phyloP scores from a whole-genome alignment of 2,888 invertebrate genomes.

The Apoda limacodes region DNA sequence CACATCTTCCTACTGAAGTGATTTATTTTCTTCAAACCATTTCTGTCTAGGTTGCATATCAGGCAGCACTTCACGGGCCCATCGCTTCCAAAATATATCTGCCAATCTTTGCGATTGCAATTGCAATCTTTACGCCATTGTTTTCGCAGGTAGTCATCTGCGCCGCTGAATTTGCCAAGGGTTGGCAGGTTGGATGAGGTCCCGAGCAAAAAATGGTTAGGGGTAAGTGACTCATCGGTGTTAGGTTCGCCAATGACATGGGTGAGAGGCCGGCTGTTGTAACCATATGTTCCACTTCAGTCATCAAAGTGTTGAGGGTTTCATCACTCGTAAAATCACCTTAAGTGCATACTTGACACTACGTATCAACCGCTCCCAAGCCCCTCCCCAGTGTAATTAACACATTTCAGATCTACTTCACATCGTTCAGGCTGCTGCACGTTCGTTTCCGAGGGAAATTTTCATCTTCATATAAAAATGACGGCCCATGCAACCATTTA shows the following conservation, averaged over 20 bases:
- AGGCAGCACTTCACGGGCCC: conserved; percentile 18
- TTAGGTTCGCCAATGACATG: conserved; percentile 17
- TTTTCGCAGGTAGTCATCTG: conserved; percentile 21
- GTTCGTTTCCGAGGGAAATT: too few species aligned
- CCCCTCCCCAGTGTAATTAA: too few species aligned
- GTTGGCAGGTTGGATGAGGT: conserved; percentile 13
- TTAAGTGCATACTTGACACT: conserved; percentile 12
- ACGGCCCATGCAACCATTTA: too few species aligned
- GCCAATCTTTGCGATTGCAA: conserved; percentile 18
- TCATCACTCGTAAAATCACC: conserved; percentile 10
- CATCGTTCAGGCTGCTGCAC: too few species aligned
- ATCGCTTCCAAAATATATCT: conserved; percentile 24
- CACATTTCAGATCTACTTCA: too few species aligned
- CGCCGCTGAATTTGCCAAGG: conserved; percentile 15
- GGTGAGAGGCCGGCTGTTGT: conserved; percentile 41
- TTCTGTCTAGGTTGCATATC: conserved; percentile 10
- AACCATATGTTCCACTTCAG: conserved; percentile 12
- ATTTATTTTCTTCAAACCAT: conserved; percentile 2
- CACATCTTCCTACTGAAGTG: conserved; percentile 10
- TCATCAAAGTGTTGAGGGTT: conserved; percentile 9
- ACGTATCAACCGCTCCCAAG: conserved; percentile 15
- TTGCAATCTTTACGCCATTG: conserved; percentile 20
- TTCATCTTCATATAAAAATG: too few species aligned
- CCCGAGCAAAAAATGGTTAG: conserved; percentile 26
- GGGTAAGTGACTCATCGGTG: conserved; percentile 24